These are phyloP conservation scores for Parauchenoglanis punctatus DNA, from an alignment of 2,797 vertebrate genomes.

Conservation along the genomic window DNA sequence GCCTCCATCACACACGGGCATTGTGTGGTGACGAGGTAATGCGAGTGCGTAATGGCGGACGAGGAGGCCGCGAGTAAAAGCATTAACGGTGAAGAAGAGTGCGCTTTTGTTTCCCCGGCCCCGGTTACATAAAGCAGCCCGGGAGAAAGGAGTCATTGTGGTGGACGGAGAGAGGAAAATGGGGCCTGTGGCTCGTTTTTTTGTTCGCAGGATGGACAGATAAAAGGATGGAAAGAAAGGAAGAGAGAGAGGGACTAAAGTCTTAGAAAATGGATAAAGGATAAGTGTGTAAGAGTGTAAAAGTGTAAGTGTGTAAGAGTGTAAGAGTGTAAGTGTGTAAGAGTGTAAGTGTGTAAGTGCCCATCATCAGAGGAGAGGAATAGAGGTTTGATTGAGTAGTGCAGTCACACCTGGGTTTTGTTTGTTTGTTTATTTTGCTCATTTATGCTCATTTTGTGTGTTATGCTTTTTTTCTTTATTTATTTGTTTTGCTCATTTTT, in stretches of 20 bases:
- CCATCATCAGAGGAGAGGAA: background rate
- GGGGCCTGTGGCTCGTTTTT: constrained; percentile 56
- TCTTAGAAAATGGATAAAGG: constrained; percentile 12
- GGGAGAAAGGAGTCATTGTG: constrained; percentile 51
- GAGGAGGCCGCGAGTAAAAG: constrained; percentile 36
- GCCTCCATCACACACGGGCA: constrained; percentile 19
- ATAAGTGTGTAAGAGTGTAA: constrained; percentile 20
- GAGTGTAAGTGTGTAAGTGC: background rate
- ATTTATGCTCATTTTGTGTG: background rate
- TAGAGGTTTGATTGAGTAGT: background rate
- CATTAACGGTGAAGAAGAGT: constrained; percentile 41
- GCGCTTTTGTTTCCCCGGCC: constrained; percentile 28
- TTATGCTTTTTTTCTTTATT: background rate
- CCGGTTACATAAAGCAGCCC: constrained; percentile 40
- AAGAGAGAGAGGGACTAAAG: constrained; percentile 37
- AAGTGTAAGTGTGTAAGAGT: constrained; percentile 9
- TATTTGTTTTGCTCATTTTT: no score
- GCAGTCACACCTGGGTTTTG: background rate
- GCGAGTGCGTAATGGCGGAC: constrained; percentile 36
- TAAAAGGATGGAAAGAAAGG: constrained; percentile 38
- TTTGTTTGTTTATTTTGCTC: background rate
- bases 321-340: constrained; percentile 11
- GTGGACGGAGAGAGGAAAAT: constrained; percentile 36
- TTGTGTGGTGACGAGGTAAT: constrained; percentile 44
- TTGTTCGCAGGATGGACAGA: constrained; percentile 60